Conservation (phyloP, 2,888 invertebrate genomes). For the Polyploca ridens region DNA sequence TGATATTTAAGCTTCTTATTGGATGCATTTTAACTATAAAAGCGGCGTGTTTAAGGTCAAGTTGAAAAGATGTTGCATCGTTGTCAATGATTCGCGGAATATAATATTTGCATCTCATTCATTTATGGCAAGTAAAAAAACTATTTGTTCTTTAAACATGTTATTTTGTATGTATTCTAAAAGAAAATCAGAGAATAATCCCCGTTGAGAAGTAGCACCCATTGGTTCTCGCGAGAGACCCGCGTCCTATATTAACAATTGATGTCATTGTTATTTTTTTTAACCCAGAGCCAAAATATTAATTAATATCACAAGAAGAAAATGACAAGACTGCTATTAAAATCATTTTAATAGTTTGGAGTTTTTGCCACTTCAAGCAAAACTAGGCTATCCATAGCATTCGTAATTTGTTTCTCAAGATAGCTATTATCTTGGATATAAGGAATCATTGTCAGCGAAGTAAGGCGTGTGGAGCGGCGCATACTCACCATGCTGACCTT, state of each 20-base stretch:
- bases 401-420: neutral
- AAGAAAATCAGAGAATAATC: neutral
- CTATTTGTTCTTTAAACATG: neutral
- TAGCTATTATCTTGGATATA: neutral
- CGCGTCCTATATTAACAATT: too few relatives aligned
- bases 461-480: constrained; percentile 53
- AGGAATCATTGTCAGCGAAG: constrained; percentile 71
- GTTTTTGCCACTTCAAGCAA: neutral
- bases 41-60: constrained; percentile 58
- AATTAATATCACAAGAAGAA: neutral
- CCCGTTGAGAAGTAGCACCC: too few relatives aligned
- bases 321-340: neutral
- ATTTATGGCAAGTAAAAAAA: neutral
- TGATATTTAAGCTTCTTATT: constrained; percentile 20
- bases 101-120: neutral
- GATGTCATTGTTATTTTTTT: too few relatives aligned
- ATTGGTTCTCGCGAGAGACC: too few relatives aligned
- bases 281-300: too few relatives aligned
- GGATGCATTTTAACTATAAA: neutral
- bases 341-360: neutral
- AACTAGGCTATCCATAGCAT: neutral
- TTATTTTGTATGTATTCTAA: too few relatives aligned
- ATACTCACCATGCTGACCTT: constrained; percentile 97
- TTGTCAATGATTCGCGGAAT: constrained; percentile 66
- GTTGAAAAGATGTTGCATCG: constrained; percentile 68